phyloP scores from a whole-genome alignment of 2,113 vertebrate species.

The Oreocharis arfaki region DNA sequence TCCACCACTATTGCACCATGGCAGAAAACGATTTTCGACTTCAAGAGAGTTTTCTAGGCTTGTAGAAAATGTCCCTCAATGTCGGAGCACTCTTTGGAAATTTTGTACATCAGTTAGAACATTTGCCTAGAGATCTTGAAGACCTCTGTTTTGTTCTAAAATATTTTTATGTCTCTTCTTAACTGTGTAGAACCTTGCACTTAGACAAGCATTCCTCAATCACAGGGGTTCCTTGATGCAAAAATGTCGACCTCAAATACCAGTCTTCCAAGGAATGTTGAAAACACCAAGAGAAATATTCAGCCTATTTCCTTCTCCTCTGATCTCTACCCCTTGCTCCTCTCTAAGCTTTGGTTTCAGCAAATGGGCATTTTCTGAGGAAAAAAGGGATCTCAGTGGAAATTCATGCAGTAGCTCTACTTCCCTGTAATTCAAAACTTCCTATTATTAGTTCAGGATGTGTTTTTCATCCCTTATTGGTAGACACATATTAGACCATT shows the following conservation, averaged over 20 bases:
- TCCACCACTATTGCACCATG: neutral
- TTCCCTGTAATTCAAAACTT: neutral
- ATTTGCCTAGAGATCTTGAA: neutral
- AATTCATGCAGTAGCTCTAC: neutral
- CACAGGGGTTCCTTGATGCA: neutral
- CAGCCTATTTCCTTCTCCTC: neutral
- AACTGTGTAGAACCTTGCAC: neutral
- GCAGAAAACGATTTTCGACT: neutral
- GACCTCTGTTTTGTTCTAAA: neutral
- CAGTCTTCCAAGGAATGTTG: neutral
- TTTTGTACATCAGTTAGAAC: neutral
- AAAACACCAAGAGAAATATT: neutral
- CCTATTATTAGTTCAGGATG: neutral
- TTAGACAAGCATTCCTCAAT: neutral
- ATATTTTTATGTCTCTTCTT: neutral
- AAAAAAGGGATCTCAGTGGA: neutral
- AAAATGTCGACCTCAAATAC: neutral
- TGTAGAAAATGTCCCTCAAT: neutral
- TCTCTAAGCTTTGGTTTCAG: neutral
- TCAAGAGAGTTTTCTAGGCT: neutral
- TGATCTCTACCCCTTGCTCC: neutral
- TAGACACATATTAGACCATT: neutral
- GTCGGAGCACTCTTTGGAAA: neutral
- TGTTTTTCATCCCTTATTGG: neutral
- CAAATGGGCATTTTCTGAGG: neutral